phyloP scores from a whole-genome alignment of 2,888 invertebrate genomes.

The Epinotia bilunana region DNA sequence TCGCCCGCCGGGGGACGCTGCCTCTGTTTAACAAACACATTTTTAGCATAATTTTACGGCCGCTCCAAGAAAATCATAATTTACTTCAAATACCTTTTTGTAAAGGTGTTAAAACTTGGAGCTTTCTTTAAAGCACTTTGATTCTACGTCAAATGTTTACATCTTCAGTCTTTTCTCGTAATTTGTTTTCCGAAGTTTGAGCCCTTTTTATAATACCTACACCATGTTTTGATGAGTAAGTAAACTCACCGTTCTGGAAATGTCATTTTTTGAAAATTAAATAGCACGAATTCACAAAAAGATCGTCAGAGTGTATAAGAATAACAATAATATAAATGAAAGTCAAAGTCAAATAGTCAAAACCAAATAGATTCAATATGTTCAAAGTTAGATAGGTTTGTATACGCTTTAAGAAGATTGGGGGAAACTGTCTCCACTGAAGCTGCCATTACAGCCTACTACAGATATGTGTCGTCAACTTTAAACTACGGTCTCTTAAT shows the following conservation, averaged over 20 bases:
- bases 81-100: constrained; percentile 40
- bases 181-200: constrained; percentile 37
- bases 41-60: constrained; percentile 35
- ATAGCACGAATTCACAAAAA: too few relatives aligned
- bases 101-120: constrained; percentile 44
- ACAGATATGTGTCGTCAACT: too few relatives aligned
- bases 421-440: too few relatives aligned
- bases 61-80: constrained; percentile 40
- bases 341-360: too few relatives aligned
- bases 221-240: constrained; percentile 32
- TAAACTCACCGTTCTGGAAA: constrained; percentile 16
- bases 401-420: too few relatives aligned
- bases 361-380: too few relatives aligned
- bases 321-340: too few relatives aligned
- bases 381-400: too few relatives aligned
- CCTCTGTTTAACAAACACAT: constrained; percentile 59
- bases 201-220: constrained; percentile 36
- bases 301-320: too few relatives aligned
- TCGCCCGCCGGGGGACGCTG: constrained; percentile 75
- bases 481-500: too few relatives aligned
- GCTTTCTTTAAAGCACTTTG: constrained; percentile 39
- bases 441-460: too few relatives aligned
- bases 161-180: constrained; percentile 34
- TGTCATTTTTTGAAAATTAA: too few relatives aligned
- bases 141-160: constrained; percentile 43